Evolutionary conservation across 2,888 invertebrate genomes (phyloP).

Genomic region (Shargacucullia verbasci): DNA sequence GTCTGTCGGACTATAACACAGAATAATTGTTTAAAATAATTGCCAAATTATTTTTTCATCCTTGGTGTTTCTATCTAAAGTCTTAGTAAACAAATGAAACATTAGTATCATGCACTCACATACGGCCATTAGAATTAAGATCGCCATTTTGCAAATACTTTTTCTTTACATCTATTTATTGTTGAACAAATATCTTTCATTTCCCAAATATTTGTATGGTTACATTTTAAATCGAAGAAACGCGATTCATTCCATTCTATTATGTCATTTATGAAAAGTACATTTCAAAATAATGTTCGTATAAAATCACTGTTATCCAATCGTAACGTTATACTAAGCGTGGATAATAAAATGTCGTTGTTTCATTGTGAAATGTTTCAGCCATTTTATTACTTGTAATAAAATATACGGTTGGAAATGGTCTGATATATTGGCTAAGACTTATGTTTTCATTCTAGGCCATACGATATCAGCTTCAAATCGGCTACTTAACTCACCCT

Average conservation of each 20-base stretch:
- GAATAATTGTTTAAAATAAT: too few species aligned
- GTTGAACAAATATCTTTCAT: background rate
- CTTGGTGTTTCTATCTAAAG: too few species aligned
- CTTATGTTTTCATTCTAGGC: too few species aligned
- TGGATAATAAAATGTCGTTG: slow-evolving; percentile 13
- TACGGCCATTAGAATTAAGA: slow-evolving; percentile 18
- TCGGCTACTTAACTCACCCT: background rate
- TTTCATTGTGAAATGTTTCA: slow-evolving; percentile 30
- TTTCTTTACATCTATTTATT: slow-evolving; percentile 6
- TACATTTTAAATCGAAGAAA: slow-evolving; percentile 7
- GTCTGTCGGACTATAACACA: too few species aligned
- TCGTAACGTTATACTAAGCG: slow-evolving; percentile 14
- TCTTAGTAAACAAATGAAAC: too few species aligned
- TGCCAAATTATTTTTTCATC: too few species aligned
- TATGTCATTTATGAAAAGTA: slow-evolving; percentile 9
- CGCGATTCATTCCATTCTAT: background rate
- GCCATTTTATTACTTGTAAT: slow-evolving; percentile 33
- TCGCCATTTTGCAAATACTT: slow-evolving; percentile 15
- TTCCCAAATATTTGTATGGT: background rate
- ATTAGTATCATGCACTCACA: slow-evolving; percentile 20
- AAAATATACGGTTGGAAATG: slow-evolving; percentile 14
- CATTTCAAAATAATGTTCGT: slow-evolving; percentile 5
- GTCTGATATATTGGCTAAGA: too few species aligned
- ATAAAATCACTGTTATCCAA: slow-evolving; percentile 19
- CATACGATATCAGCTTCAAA: too few species aligned